Evolutionary conservation across 1,140 invertebrate species (phyloP).

Genomic region (Drosophila gunungcola): DNA sequence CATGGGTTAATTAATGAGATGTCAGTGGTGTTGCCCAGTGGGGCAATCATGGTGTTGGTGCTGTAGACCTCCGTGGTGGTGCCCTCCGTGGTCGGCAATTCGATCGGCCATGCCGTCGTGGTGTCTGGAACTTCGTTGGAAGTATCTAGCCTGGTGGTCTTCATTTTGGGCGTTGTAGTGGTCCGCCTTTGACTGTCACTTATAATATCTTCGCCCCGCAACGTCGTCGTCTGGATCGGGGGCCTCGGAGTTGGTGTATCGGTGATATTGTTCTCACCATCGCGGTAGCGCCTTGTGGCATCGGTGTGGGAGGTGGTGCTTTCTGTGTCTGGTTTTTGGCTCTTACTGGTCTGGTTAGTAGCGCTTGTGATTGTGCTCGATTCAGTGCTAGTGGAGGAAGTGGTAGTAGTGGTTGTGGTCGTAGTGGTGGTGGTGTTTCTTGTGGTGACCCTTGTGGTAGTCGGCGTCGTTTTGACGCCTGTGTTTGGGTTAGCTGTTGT

Average conservation of each 20-base stretch:
- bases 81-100: constrained; percentile 80
- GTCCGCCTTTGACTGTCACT: constrained; percentile 53
- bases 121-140: constrained; percentile 73
- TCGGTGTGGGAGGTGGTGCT: constrained; percentile 74
- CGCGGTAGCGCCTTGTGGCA: constrained; percentile 74
- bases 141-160: constrained; percentile 79
- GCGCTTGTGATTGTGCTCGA: constrained; percentile 64
- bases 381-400: constrained; percentile 62
- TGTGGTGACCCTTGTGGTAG: constrained; percentile 42
- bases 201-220: constrained; percentile 57
- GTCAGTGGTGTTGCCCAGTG: constrained; percentile 52
- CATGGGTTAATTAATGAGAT: constrained; percentile 83
- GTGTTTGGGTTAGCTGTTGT: constrained; percentile 72
- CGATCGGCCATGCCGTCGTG: constrained; percentile 67
- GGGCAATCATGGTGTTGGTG: constrained; percentile 57
- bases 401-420: constrained; percentile 50
- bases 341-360: constrained; percentile 73
- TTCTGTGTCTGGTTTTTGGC: constrained; percentile 39
- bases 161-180: constrained; percentile 78
- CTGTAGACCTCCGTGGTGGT: constrained; percentile 65
- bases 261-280: constrained; percentile 84
- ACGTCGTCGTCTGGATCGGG: constrained; percentile 55
- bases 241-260: constrained; percentile 64
- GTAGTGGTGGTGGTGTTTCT: constrained; percentile 38
- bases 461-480: constrained; percentile 53